Conservation (phyloP, 2,888 invertebrate species). For the Caenorhabditis virilis region DNA sequence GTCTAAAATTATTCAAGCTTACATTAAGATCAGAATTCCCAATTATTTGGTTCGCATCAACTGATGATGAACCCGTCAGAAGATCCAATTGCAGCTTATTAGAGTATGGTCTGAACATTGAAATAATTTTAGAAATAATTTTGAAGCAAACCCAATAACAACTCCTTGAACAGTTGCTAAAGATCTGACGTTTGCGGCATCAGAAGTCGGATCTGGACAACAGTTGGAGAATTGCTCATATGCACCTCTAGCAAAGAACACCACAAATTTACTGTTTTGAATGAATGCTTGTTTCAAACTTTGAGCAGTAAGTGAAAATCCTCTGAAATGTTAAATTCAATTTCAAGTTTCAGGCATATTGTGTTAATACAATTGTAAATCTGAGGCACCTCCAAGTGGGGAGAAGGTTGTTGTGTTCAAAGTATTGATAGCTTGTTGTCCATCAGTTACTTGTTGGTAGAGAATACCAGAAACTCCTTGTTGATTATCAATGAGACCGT, state of each 20-base stretch:
- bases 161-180: constrained; percentile 30
- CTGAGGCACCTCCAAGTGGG: constrained; percentile 21
- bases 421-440: constrained; percentile 6
- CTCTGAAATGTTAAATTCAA: constrained; percentile 12
- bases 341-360: background rate
- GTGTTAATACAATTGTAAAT: constrained; percentile 21
- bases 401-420: constrained; percentile 13
- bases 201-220: constrained; percentile 21
- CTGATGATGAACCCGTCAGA: constrained; percentile 35
- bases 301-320: constrained; percentile 11
- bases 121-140: background rate
- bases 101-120: constrained; percentile 11
- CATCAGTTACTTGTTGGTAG: constrained; percentile 11
- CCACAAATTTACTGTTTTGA: constrained; percentile 24
- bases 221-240: constrained; percentile 30
- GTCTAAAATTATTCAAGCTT: background rate
- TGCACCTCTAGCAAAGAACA: constrained; percentile 32
- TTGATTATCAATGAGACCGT: constrained; percentile 9
- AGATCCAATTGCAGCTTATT: constrained; percentile 20
- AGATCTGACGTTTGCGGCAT: constrained; percentile 13
- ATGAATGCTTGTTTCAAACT: constrained; percentile 6
- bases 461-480: constrained; percentile 16
- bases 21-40: constrained; percentile 6
- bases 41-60: constrained; percentile 38
- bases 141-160: constrained; percentile 12